Percentiles rank a stretch among this genome's conserved stretches.
These are phyloP conservation scores for Gopherus flavomarginatus DNA, from an alignment of 2,113 vertebrate genomes.

Conservation along the genomic window DNA sequence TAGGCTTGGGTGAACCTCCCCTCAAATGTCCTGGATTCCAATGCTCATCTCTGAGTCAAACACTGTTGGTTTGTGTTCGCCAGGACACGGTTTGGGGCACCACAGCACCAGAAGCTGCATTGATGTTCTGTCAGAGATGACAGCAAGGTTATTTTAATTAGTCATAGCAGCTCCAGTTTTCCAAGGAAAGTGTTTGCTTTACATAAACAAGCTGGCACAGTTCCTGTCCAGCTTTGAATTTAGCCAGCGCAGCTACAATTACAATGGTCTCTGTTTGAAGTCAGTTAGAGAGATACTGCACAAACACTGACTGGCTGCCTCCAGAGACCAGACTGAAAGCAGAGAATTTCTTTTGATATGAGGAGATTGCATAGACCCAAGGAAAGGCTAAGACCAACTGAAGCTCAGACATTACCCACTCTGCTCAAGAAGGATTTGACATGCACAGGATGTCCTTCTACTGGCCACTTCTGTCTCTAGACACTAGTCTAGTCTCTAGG, in stretches of 20 bases:
- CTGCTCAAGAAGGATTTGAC: not conserved
- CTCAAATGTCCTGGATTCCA: accelerated
- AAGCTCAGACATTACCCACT: no score
- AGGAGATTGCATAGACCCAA: not conserved
- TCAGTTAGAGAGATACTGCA: accelerated
- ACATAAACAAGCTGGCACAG: not conserved
- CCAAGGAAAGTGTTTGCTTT: not conserved
- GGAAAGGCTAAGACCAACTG: not conserved
- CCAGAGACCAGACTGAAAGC: not conserved
- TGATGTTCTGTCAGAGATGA: accelerated
- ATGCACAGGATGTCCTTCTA: no score
- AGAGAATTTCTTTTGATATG: accelerated
- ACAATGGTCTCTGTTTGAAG: accelerated
- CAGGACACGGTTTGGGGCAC: not conserved
- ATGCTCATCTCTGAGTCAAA: accelerated
- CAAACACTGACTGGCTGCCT: accelerated
- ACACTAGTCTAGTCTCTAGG: no score
- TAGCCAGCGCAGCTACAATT: not conserved
- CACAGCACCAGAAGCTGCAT: accelerated
- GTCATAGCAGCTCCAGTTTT: not conserved
- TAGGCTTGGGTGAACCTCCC: not conserved
- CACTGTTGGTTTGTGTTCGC: accelerated
- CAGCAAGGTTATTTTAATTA: not conserved
- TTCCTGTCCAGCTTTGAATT: not conserved
- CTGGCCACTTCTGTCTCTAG: not conserved